Percentiles rank a stretch among this genome's conserved stretches.
These are phyloP conservation scores for Sogatella furcifera DNA, from an alignment of 1,140 invertebrate species.

Conservation along the genomic window DNA sequence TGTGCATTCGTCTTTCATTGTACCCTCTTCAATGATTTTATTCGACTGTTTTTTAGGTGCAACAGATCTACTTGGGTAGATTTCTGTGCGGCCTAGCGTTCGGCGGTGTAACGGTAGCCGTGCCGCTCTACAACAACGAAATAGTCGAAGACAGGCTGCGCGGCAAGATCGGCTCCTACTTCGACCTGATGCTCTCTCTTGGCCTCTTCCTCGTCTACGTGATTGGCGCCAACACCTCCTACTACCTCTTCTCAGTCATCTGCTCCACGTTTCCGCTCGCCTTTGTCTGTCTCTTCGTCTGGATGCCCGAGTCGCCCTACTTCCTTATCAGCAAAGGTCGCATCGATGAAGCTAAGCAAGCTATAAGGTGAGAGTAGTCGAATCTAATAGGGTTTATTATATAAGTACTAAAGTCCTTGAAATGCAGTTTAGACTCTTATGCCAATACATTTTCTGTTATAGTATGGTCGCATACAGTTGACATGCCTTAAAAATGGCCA, in stretches of 20 bases:
- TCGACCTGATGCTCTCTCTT: slow-evolving; percentile 43
- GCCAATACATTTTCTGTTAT: too few species aligned
- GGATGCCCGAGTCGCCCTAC: slow-evolving; percentile 37
- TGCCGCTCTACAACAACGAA: slow-evolving; percentile 40
- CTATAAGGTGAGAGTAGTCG: slow-evolving; percentile 26
- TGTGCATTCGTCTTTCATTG: too few species aligned
- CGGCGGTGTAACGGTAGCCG: slow-evolving; percentile 49
- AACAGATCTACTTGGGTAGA: slow-evolving; percentile 41
- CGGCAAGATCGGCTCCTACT: slow-evolving; percentile 43
- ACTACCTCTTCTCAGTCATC: slow-evolving; percentile 33
- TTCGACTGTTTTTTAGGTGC: slow-evolving; percentile 10
- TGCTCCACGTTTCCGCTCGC: slow-evolving; percentile 32
- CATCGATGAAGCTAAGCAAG: slow-evolving; percentile 20
- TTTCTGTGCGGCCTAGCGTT: slow-evolving; percentile 49
- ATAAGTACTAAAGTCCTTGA: too few species aligned
- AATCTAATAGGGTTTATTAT: too few species aligned
- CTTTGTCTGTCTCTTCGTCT: slow-evolving; percentile 35
- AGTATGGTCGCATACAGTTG: too few species aligned
- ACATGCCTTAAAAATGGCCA: too few species aligned
- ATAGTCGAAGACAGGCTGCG: slow-evolving; percentile 39
- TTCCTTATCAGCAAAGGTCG: slow-evolving; percentile 22
- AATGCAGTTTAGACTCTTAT: too few species aligned
- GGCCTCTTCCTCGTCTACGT: slow-evolving; percentile 44
- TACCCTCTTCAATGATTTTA: too few species aligned
- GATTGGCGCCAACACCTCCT: slow-evolving; percentile 35